Evolutionary conservation across 1,140 invertebrate genomes (phyloP), one percentile per base, ranked within the genome.

Genomic region (Anastrepha obliqua): DNA sequence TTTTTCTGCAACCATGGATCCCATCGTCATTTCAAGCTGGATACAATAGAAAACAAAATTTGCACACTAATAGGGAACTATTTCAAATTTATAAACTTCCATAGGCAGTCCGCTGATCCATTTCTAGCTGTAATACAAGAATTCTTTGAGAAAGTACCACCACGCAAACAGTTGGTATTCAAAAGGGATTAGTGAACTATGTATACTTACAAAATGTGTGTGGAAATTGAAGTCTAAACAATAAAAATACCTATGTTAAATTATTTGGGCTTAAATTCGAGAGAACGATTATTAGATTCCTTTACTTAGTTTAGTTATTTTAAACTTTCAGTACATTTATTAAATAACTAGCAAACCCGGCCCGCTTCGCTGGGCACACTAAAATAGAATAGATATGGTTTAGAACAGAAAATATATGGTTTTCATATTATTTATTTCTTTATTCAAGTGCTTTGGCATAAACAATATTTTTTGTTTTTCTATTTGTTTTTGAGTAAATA

Each of bases 141-240:
- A n/a, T 74, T 74, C 17, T 74, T 74, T 42, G 67, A 74, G 11
- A 74, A 74, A 74, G 67, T 74, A 42, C 67, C 67, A 74, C 67
- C 44, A 47, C 67, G n/a, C 15, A 29, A 39, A 2, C 67, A 6
- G 2, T 17, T 39, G 3, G 67, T 42, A 17, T 74, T 47, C 67
- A 74, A 74, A 74, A 74, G 17, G 39, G 67, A 74, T 42, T 74
- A 17, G 39, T 47, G 13, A 74, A 74, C 15, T 74, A 74, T 6
- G 44, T 74, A 74, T 17, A 74, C 67, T 11, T 74, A 74, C 67
- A 74, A 74, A 44, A 74, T 74, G 67, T 74, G 44, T 15, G 42
- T n/a, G 8, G 67, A 74, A 47, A 44, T 74, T 29, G 44, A 74
- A 15, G 67, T 44, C 15, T 74, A 15, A 74, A 17, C 17, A 44